Evolutionary conservation across 2,797 vertebrate genomes (phyloP), one percentile per base, ranked within the genome.

Genomic region (Todus mexicanus): DNA sequence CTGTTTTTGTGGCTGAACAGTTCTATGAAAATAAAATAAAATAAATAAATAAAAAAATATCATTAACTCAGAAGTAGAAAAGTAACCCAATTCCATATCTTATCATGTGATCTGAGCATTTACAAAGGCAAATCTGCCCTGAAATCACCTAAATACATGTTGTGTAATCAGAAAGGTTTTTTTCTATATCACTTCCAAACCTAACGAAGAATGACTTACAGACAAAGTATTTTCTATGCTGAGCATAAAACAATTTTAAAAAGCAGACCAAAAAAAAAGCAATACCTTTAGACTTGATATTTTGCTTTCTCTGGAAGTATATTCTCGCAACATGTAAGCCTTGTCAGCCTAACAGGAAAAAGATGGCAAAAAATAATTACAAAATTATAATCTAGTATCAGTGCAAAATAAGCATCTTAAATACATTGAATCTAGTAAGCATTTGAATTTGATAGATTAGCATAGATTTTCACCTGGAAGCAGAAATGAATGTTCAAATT

Each of bases 291-390:
- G 98, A 84, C 98, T 98, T 89, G 98, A 96, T 91, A 99, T 97
- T 97, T 98, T 98, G 97, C 98, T 99, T 97, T 99, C 99, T 77
- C 98, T 98, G 25, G 98, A 99, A 40, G 98, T 99, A 97, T 99
- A 99, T 96, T 99, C 99, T 94, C 99, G 97, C 53, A 99, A 96
- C 98, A 99, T 98, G 96, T 98, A 99, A 60, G 97, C 95, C 88
- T 98, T 98, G 90, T 98, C 98, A 71, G 98, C 98, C 99, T 99
- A 95, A 78, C 84, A 93, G 77, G 63, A 63, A 74, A 87, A 84
- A 96, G 91, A 29, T 3, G 4, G 12, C 35, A 66, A 69, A 59
- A 87, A 73, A 42, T 65, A 27, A 43, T 82, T 76, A 70, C 17
- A 71, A 59, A 80, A 35, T 54, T 35, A 89, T 61, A 26, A 60